These are phyloP conservation scores for Chionis minor DNA, from an alignment of 2,113 vertebrate genomes.

Conservation along the genomic window DNA sequence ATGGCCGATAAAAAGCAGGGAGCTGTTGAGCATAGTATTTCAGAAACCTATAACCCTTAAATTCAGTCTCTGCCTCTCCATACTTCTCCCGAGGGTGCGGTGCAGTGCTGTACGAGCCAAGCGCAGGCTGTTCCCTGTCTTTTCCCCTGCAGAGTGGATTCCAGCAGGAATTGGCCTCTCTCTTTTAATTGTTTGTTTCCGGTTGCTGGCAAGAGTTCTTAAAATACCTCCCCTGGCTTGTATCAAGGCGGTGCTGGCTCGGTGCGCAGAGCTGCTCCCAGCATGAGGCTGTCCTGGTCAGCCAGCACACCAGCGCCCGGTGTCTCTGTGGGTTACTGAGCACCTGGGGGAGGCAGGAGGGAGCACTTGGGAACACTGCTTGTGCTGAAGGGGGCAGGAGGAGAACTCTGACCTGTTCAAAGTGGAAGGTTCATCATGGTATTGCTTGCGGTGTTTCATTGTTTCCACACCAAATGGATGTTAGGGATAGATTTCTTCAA, in stretches of 20 bases:
- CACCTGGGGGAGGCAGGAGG: background rate
- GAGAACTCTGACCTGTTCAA: background rate
- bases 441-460: background rate
- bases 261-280: background rate
- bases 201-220: background rate
- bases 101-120: background rate
- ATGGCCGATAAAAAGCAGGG: background rate
- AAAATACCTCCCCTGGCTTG: background rate
- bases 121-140: background rate
- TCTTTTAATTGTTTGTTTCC: background rate
- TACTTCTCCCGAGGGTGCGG: accelerated
- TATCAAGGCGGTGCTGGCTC: background rate
- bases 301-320: background rate
- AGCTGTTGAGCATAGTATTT: background rate
- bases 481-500: background rate
- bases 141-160: background rate
- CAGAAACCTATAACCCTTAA: background rate
- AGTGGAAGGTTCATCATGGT: background rate
- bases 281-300: background rate
- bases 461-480: background rate
- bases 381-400: background rate
- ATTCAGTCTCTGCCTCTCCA: background rate
- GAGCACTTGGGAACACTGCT: background rate
- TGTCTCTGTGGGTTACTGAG: background rate
- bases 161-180: background rate